phyloP scores from a whole-genome alignment of 1,140 invertebrate species.

The Drosophila trapezifrons region DNA sequence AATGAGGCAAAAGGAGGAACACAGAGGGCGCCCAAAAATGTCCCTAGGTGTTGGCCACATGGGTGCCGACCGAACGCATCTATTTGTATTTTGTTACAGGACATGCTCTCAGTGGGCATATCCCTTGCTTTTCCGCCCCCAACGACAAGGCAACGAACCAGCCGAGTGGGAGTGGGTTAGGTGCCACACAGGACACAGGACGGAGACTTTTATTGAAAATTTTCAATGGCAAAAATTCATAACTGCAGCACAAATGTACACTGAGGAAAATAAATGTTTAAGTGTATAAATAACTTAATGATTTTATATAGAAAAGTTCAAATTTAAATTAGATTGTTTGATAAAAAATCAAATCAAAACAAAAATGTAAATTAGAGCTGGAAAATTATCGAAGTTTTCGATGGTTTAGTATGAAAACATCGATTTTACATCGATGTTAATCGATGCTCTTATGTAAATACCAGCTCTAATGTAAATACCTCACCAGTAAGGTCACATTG shows the following conservation, averaged over 20 bases:
- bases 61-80: conserved; percentile 34
- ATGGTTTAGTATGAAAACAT: too few relatives aligned
- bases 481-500: too few relatives aligned
- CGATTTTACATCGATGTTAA: too few relatives aligned
- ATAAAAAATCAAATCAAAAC: too few relatives aligned
- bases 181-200: conserved; percentile 9
- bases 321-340: too few relatives aligned
- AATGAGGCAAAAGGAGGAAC: neutral
- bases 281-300: too few relatives aligned
- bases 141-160: neutral
- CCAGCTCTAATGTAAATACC: too few relatives aligned
- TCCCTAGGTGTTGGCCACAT: conserved; percentile 58
- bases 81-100: conserved; percentile 73
- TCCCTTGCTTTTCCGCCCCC: conserved; percentile 36
- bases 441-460: too few relatives aligned
- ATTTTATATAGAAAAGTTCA: too few relatives aligned
- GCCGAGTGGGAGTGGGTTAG: neutral
- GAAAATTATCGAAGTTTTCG: too few relatives aligned
- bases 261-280: neutral
- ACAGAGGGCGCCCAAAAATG: conserved; percentile 5
- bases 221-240: conserved; percentile 63
- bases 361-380: too few relatives aligned
- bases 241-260: conserved; percentile 32
- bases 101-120: conserved; percentile 63
- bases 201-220: conserved; percentile 64